A percentile compares a stretch with the other conserved stretches of the same genome.
phyloP scores from a whole-genome alignment of 2,888 invertebrate genomes.

The Drosophila leonis region DNA sequence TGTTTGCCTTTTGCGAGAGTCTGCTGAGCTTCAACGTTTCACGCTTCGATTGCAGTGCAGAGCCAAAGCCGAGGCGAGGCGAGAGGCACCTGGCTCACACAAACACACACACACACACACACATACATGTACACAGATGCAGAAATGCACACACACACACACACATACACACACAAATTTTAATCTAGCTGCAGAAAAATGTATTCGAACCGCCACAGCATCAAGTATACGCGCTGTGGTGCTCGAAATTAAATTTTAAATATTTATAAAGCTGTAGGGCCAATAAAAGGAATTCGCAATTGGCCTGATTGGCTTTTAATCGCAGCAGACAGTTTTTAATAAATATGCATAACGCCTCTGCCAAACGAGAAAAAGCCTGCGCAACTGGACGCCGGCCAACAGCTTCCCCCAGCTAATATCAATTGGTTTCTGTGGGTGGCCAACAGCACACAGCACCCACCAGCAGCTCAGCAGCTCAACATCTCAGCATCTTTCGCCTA shows the following conservation, averaged over 20 bases:
- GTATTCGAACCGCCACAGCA: conserved; percentile 46
- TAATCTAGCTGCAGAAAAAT: conserved; percentile 62
- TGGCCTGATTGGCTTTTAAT: conserved; percentile 80
- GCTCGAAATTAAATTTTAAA: conserved; percentile 80
- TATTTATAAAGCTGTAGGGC: conserved; percentile 73
- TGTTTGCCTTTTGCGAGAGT: conserved; percentile 70
- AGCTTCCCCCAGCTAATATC: conserved; percentile 44
- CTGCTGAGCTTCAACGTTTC: conserved; percentile 65
- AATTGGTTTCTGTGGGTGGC: conserved; percentile 31
- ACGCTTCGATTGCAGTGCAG: conserved; percentile 74
- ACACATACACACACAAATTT: conserved; percentile 33
- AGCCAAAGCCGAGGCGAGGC: conserved; percentile 35
- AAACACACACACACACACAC: conserved; percentile 9
- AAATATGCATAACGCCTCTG: conserved; percentile 74
- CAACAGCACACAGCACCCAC: too few species aligned
- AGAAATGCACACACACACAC: conserved; percentile 24
- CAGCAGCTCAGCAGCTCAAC: background rate
- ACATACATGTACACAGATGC: conserved; percentile 25
- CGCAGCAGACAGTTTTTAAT: conserved; percentile 80
- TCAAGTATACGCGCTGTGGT: conserved; percentile 60
- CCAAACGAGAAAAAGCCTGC: conserved; percentile 15
- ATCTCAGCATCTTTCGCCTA: conserved; percentile 28
- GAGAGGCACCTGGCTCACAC: conserved; percentile 28
- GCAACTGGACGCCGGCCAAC: conserved; percentile 31
- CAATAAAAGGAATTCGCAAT: conserved; percentile 81